Evolutionary conservation across 2,888 invertebrate genomes (phyloP), one percentile per base, ranked within the genome.

Genomic region (Caenorhabditis sp.): DNA sequence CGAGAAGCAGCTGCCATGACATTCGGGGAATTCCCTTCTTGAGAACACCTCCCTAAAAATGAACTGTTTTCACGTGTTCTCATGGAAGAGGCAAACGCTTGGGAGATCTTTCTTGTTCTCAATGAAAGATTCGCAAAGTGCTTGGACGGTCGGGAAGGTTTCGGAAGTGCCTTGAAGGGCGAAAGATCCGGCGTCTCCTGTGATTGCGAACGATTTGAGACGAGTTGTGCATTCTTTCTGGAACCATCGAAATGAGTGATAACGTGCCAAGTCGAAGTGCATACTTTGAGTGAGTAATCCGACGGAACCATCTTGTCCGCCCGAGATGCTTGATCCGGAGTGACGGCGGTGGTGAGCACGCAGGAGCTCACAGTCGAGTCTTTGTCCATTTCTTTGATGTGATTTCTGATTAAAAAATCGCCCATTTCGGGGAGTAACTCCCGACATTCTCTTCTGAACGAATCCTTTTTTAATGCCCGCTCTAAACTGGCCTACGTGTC

Each of bases 1-100:
- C 26, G 6, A 56, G 46, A 26, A 66, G 11, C 1, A 66, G 53
- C 41, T 66, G 55, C 65, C 65, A 66, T 7, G 65, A 48, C 37
- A 20, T 24, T 4, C 55, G 55, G 4, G 17, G n/a, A 3, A n/a
- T n/a, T n/a, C n/a, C n/a, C n/a, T n/a, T n/a, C n/a, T n/a, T n/a
- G n/a, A n/a, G n/a, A n/a, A n/a, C n/a, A n/a, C n/a, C n/a, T n/a
- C n/a, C n/a, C n/a, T n/a, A n/a, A n/a, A n/a, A n/a, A n/a, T n/a
- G n/a, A n/a, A 66, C 46, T 8, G 39, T 26, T 26, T n/a, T 37
- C 30, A 46, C 8, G 22, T 46, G 46, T n/a, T 13, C 24, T 17
- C 65, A 55, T n/a, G n/a, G n/a, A n/a, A n/a, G n/a, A n/a, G n/a
- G n/a, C n/a, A n/a, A n/a, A 55, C 65, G 11, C 2, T 11, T 1